These are phyloP conservation scores for Megatriorchis doriae DNA, from an alignment of 2,113 vertebrate species.

Conservation along the genomic window DNA sequence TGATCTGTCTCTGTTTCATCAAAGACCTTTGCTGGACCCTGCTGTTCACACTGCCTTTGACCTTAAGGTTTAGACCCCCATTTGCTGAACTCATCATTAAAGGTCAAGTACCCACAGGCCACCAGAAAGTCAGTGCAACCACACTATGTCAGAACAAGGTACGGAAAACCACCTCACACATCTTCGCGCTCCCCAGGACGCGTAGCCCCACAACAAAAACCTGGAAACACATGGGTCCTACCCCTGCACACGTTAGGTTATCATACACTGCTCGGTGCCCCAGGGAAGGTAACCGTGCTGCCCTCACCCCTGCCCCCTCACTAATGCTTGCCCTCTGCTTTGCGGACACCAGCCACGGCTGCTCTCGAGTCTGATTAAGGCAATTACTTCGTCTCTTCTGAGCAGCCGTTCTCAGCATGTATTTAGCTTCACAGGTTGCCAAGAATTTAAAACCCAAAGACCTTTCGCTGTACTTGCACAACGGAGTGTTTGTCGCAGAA, in stretches of 20 bases:
- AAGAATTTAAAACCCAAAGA: background rate
- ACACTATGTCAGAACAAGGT: background rate
- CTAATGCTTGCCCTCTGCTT: background rate
- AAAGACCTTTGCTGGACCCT: background rate
- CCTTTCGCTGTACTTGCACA: background rate
- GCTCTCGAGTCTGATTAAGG: background rate
- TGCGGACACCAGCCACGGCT: background rate
- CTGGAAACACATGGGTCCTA: accelerated
- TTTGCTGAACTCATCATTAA: background rate
- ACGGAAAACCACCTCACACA: background rate
- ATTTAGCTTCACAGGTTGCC: background rate
- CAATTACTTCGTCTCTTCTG: background rate
- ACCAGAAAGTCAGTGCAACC: background rate
- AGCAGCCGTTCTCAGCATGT: background rate
- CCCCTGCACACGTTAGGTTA: accelerated
- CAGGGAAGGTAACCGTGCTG: background rate
- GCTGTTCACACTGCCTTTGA: background rate
- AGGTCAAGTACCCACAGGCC: background rate
- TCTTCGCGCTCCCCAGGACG: accelerated
- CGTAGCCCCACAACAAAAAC: accelerated
- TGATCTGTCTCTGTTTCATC: background rate
- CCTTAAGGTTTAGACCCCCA: background rate
- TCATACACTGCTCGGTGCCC: background rate
- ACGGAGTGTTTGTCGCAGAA: background rate
- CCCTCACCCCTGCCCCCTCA: accelerated